Evolutionary conservation across 2,888 invertebrate genomes (phyloP), one percentile per base, ranked within the genome.

Genomic region (Lepidochitona cinerea): DNA sequence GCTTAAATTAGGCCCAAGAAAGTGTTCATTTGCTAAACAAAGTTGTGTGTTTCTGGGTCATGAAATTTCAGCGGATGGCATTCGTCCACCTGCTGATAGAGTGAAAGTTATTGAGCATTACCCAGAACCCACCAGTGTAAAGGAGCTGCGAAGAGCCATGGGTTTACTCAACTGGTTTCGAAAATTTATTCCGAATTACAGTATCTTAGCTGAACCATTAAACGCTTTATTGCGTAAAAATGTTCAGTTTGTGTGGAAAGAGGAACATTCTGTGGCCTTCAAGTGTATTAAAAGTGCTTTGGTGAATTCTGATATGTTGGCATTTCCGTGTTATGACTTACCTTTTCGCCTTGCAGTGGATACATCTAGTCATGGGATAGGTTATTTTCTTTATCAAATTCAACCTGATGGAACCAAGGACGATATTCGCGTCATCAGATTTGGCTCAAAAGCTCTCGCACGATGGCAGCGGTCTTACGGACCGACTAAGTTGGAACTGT

Each of bases 281-380:
- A 52, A 52, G 14, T 9, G 1, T 4, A 23, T 68, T 14, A 72
- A 72, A 37, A 12, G n/a, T 12, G n/a, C 41, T 18, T 26, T 72
- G 9, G n/a, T 68, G 12, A 68, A 35, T 37, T 72, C 72, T 14
- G 41, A 68, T n/a, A 59, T 64, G 37, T 72, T 72, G 59, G 54
- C 72, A 23, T 72, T 72, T 68, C 59, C 68, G 23, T 7, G 59
- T 14, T 72, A 68, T 72, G 72, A 72, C 32, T 26, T 68, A 12
- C 68, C 68, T 7, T 72, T 72, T 33, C 37, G 33, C 23, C 23
- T 72, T 18, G 68, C 67, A 26, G 72, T 72, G 18, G 72, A 72
- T 59, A 68, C 37, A 23, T 68, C 68, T 9, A 54, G 68, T 41
- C 52, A 54, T 26, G 72, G 68, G 12, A 72, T 72, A 32, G 54